Percentiles rank a stretch among this genome's conserved stretches.
phyloP scores from a whole-genome alignment of 2,113 vertebrate species.

The Lophotis ruficrista region DNA sequence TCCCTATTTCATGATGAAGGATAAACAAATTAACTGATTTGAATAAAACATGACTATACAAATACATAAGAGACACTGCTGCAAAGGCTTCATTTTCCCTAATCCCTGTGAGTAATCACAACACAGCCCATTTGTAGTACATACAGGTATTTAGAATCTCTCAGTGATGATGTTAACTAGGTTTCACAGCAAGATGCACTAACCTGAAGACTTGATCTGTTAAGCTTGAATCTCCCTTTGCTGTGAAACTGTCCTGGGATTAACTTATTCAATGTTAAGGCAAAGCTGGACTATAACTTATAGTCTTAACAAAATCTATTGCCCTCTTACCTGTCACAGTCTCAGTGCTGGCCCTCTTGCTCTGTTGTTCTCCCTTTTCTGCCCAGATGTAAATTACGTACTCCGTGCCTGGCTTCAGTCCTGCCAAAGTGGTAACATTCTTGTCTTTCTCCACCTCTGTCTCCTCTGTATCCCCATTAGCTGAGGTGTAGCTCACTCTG shows the following conservation, averaged over 20 bases:
- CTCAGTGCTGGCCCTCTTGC: conserved; percentile 70
- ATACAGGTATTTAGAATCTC: background rate
- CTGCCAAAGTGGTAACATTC: conserved; percentile 68
- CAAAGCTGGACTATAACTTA: background rate
- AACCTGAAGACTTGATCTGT: background rate
- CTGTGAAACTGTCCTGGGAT: background rate
- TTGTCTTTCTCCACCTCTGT: conserved; percentile 70
- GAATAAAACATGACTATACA: background rate
- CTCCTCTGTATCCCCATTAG: conserved; percentile 74
- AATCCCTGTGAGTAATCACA: background rate
- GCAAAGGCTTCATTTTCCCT: background rate
- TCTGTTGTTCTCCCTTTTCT: conserved; percentile 72
- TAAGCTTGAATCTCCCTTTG: background rate
- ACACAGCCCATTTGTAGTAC: background rate
- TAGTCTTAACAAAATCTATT: background rate
- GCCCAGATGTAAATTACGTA: conserved; percentile 80
- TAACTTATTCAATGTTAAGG: background rate
- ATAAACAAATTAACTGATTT: background rate
- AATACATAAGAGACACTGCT: background rate
- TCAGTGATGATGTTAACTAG: background rate
- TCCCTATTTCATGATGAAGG: background rate
- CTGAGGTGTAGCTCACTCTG: conserved; percentile 78
- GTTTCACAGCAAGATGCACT: background rate
- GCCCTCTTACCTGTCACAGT: conserved; percentile 76
- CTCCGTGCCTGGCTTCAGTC: conserved; percentile 74